Evolutionary conservation across 1,140 invertebrate species (phyloP).

Genomic region (Cardiocondyla obscurior): DNA sequence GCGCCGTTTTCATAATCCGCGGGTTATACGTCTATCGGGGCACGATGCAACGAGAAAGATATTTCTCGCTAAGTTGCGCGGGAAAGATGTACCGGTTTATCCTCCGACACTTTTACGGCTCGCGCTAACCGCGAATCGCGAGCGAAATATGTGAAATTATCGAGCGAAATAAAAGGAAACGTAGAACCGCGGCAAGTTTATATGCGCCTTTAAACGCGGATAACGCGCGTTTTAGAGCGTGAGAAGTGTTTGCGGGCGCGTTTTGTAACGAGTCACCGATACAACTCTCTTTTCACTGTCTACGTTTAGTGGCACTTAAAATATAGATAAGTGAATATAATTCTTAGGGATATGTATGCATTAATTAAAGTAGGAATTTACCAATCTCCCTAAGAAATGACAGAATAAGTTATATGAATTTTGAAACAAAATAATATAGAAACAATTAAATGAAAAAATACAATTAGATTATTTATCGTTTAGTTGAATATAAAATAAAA

Average conservation of each 20-base stretch:
- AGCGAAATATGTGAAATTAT: constrained; percentile 54
- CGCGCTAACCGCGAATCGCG: constrained; percentile 41
- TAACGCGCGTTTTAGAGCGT: constrained; percentile 53
- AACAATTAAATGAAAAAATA: neutral
- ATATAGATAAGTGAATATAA: neutral
- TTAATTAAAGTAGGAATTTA: neutral
- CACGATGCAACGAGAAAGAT: constrained; percentile 27
- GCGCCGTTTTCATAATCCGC: constrained; percentile 30
- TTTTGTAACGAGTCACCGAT: constrained; percentile 36
- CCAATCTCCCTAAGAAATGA: neutral
- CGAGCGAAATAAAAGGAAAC: constrained; percentile 46
- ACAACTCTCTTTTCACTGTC: neutral
- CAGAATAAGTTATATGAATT: neutral
- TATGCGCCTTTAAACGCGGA: constrained; percentile 34
- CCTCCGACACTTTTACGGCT: constrained; percentile 55
- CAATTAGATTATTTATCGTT: neutral
- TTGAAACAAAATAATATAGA: neutral
- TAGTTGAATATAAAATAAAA: neutral
- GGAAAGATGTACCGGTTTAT: constrained; percentile 64
- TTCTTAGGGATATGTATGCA: neutral
- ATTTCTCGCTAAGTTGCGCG: constrained; percentile 47
- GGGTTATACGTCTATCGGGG: constrained; percentile 48
- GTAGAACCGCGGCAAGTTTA: constrained; percentile 16
- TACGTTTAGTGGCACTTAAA: neutral
- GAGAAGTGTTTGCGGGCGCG: constrained; percentile 41